A percentile compares a stretch with the other conserved stretches of the same genome.
phyloP scores from a whole-genome alignment of 2,113 vertebrate genomes.

The Microtus oregoni region DNA sequence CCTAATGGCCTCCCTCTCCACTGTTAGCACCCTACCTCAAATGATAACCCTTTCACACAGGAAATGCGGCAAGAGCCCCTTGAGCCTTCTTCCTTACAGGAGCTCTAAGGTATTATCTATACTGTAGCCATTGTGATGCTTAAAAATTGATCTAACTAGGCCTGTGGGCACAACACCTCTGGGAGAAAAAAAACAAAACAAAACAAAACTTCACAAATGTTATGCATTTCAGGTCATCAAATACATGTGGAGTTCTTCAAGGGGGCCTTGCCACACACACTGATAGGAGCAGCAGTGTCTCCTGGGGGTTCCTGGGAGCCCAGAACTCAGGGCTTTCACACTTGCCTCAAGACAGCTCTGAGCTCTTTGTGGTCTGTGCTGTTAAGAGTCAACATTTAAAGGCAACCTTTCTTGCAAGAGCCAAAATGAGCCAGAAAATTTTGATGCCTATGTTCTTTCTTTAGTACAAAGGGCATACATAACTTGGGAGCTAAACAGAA shows the following conservation, averaged over 20 bases:
- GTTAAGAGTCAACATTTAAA: background rate
- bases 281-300: background rate
- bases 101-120: background rate
- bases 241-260: background rate
- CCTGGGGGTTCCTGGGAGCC: background rate
- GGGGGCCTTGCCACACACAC: accelerated
- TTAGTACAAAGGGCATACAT: background rate
- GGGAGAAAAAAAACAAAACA: background rate
- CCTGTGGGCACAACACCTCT: background rate
- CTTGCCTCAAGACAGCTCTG: background rate
- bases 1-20: background rate
- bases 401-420: background rate
- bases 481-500: background rate
- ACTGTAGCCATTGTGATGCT: background rate
- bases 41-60: no score
- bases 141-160: background rate
- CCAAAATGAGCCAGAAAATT: background rate
- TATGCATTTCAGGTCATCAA: background rate
- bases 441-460: background rate
- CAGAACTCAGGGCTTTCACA: background rate
- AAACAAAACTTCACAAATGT: background rate
- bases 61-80: background rate
- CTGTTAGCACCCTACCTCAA: no score
- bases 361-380: background rate
- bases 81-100: background rate